Base-by-base conservation (phyloP, 2,113 vertebrate species). In the Ameiurus melas region DNA sequence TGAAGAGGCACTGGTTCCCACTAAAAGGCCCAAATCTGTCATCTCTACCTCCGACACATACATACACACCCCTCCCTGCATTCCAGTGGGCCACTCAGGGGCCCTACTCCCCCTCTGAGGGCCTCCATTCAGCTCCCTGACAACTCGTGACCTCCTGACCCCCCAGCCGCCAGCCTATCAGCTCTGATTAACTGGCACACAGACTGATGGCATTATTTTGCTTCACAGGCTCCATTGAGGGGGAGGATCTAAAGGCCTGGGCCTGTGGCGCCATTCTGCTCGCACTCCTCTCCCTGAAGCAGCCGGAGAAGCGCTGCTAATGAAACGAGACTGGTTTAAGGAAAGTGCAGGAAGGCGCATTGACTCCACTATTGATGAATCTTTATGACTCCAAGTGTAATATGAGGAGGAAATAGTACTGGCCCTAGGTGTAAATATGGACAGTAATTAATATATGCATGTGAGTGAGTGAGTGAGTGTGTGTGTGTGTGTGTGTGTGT, bases 131-230 rank as follows among this genome's bases (percentile, higher is more conserved):
- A 97, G 96, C 96, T 97, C 97, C 95, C 96, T 97, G 96, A 97
- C 97, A 97, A 94, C 92, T 89, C 8, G 84, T 58, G 94, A 95
- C 96, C 96, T 91, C 92, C 91, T 95, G 96, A 97, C 96, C 97
- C 95, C 92, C 91, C 90, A 87, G 95, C 95, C 95, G 96, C 94
- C 92, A 94, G 94, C 95, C 97, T 96, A 96, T 98, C 97, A 94
- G 84, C 93, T 97, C 95, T 92, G 91, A 97, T 97, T 97, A 97
- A 96, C 95, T 96, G 93, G 79, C 94, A 95, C 92, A 39, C 91
- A 92, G 94, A 95, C 91, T 96, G 97, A 97, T 96, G 96, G 96
- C 95, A 96, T 97, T 97, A 96, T 96, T 97, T 96, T 96, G 96
- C 96, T 97, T 95, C 95, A 96, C 91, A 96, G 95, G 94, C 91